These are phyloP conservation scores for Campylomormyrus numenius DNA, from an alignment of 2,113 vertebrate genomes.

Conservation along the genomic window DNA sequence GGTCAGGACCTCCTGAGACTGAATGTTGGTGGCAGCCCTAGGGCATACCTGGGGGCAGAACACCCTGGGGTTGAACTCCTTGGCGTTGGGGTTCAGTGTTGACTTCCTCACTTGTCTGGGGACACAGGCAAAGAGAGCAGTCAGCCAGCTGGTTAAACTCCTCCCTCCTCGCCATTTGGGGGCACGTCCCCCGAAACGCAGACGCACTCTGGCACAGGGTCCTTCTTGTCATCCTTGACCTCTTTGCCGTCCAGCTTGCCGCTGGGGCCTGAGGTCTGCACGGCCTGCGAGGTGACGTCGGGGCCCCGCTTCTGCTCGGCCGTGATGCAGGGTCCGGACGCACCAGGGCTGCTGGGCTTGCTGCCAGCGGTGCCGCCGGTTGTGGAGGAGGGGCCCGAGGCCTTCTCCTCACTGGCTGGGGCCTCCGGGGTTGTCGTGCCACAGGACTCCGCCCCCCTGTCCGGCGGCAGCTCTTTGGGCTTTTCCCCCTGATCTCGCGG, in stretches of 20 bases:
- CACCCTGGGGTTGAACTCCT: slow-evolving; percentile 93
- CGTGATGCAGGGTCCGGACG: slow-evolving; percentile 52
- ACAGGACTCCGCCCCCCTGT: slow-evolving; percentile 68
- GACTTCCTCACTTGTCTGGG: slow-evolving; percentile 94
- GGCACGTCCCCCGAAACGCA: neutral
- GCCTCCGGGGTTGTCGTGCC: slow-evolving; percentile 66
- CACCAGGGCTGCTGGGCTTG: slow-evolving; percentile 80
- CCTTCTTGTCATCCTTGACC: slow-evolving; percentile 91
- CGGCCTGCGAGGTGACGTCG: slow-evolving; percentile 90
- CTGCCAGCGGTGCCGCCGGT: slow-evolving; percentile 59
- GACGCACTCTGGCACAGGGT: slow-evolving; percentile 86
- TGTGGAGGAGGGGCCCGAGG: slow-evolving; percentile 23
- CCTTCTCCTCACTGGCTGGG: slow-evolving; percentile 52
- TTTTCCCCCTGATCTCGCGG: slow-evolving; percentile 79
- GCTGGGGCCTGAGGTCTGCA: slow-evolving; percentile 80
- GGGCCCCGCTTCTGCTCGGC: slow-evolving; percentile 81
- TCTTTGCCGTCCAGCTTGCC: slow-evolving; percentile 74
- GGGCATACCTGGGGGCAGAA: slow-evolving; percentile 80
- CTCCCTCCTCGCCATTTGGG: neutral
- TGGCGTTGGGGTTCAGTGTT: slow-evolving; percentile 94
- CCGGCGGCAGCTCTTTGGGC: slow-evolving; percentile 76
- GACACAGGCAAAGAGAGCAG: slow-evolving; percentile 34
- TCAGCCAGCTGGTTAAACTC: neutral
- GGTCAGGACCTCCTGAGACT: neutral
- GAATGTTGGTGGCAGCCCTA: neutral